Evolutionary conservation across 1,140 invertebrate species (phyloP).

Genomic region (Penaeus chinensis): DNA sequence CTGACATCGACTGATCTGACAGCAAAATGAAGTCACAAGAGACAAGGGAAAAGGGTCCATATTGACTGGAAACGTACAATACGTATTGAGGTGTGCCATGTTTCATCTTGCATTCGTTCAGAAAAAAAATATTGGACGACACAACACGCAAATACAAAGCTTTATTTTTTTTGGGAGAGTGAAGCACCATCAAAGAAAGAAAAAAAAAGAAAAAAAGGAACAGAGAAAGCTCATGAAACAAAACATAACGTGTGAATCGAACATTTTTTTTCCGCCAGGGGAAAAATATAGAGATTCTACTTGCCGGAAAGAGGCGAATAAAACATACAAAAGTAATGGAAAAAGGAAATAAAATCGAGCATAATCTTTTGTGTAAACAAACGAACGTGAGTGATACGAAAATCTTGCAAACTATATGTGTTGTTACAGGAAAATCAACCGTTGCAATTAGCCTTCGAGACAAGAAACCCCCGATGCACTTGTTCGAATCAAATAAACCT

Average conservation of each 20-base stretch:
- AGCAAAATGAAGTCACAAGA: no score
- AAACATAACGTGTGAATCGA: no score
- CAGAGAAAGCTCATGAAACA: not conserved
- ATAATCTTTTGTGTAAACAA: conserved; percentile 39
- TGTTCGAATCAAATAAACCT: conserved; percentile 30
- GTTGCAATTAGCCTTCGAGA: conserved; percentile 34
- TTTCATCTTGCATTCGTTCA: no score
- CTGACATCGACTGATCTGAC: no score
- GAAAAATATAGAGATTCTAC: no score
- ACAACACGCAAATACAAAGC: conserved; percentile 46
- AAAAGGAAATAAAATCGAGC: conserved; percentile 5
- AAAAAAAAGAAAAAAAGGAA: conserved; percentile 25
- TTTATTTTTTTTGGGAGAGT: conserved; percentile 9
- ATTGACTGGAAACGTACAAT: no score
- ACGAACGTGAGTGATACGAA: not conserved
- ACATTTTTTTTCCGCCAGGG: no score
- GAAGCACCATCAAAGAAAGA: conserved; percentile 26
- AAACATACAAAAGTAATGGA: no score
- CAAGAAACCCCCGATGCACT: conserved; percentile 30
- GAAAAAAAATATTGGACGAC: conserved; percentile 18
- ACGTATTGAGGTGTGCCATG: no score
- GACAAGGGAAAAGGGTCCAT: no score
- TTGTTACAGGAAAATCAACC: conserved; percentile 39
- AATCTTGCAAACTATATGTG: conserved; percentile 34
- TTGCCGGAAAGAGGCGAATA: no score